phyloP scores from a whole-genome alignment of 1,140 invertebrate genomes.

The Rhopalosiphum padi region DNA sequence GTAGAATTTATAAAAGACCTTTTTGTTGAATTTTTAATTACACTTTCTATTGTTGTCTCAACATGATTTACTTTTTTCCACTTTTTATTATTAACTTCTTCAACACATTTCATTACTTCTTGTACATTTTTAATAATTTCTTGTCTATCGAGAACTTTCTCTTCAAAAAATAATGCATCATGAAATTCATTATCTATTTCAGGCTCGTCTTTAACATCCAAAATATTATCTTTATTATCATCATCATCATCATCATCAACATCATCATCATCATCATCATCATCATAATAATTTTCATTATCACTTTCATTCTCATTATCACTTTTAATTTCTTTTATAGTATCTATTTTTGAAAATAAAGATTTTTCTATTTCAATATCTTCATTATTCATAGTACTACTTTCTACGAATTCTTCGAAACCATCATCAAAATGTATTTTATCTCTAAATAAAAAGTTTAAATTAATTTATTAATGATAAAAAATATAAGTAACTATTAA shows the following conservation, averaged over 20 bases:
- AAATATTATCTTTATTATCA: not conserved
- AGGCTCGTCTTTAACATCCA: not conserved
- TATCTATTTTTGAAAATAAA: too few relatives aligned
- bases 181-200: conserved; percentile 40
- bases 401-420: not conserved
- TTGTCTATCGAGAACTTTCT: not conserved
- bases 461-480: not conserved
- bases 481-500: not conserved
- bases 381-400: not conserved
- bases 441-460: not conserved
- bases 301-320: too few relatives aligned
- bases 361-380: too few relatives aligned
- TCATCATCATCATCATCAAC: not conserved
- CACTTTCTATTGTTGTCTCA: not conserved
- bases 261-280: not conserved
- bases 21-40: too few relatives aligned
- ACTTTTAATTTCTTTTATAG: too few relatives aligned
- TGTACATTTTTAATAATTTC: too few relatives aligned
- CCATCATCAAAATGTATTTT: not conserved
- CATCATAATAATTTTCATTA: too few relatives aligned
- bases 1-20: not conserved
- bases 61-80: not conserved
- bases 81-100: not conserved
- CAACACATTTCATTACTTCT: too few relatives aligned
- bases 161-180: conserved; percentile 2